These are phyloP conservation scores for Chrysocyon brachyurus DNA, from an alignment of 2,797 vertebrate genomes.

Conservation along the genomic window DNA sequence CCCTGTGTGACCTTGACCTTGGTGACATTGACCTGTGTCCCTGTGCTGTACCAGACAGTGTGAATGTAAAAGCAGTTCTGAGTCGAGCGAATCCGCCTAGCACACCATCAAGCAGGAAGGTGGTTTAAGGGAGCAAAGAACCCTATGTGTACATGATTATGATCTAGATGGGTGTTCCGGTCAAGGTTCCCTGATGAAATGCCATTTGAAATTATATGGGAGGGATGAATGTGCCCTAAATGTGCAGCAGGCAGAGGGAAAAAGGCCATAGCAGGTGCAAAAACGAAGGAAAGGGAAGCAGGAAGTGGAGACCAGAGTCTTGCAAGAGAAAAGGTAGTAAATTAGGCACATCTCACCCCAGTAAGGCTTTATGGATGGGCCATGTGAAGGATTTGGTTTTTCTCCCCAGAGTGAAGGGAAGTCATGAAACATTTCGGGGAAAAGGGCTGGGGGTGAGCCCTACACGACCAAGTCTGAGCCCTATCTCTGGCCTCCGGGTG, in stretches of 20 bases:
- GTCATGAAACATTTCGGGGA: not conserved
- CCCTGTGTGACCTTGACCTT: not conserved
- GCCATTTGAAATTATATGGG: not conserved
- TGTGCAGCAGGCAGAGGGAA: not conserved
- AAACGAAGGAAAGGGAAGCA: not conserved
- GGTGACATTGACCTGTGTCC: not conserved
- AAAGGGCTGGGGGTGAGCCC: not conserved
- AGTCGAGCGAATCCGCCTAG: not conserved
- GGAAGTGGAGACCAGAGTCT: not conserved
- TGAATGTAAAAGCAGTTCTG: not conserved
- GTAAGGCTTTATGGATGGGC: not conserved
- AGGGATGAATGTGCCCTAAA: accelerated
- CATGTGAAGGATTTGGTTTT: not conserved
- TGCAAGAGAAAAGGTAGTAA: not conserved
- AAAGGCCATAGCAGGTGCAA: not conserved
- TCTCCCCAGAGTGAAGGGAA: not conserved
- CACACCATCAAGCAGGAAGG: not conserved
- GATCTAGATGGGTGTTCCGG: not conserved
- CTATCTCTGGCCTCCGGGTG: not conserved
- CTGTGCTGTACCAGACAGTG: not conserved
- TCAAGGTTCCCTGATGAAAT: not conserved
- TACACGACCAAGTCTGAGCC: not conserved
- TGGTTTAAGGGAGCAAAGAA: not conserved
- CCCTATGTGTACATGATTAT: no score
- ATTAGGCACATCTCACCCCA: no score